Conservation (phyloP, 2,797 vertebrate species). For the Gymnoscopelus braueri region DNA sequence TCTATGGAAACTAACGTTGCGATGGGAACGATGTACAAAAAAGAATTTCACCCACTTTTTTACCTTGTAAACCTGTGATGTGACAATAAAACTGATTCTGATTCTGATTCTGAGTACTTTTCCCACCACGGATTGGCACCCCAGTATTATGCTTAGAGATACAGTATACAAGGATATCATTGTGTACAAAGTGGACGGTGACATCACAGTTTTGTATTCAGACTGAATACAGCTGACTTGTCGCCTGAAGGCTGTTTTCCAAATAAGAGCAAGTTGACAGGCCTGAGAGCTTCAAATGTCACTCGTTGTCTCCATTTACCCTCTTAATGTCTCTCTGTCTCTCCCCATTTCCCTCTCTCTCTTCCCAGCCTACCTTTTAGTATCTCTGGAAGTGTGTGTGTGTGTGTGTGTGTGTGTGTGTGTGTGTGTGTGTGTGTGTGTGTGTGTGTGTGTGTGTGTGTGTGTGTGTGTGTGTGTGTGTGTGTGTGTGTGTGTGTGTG, state of each 20-base stretch:
- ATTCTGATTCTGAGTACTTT: too few relatives aligned
- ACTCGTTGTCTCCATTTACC: constrained; percentile 45
- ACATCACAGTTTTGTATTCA: constrained; percentile 35
- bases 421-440: background rate
- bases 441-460: background rate
- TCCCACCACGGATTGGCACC: constrained; percentile 38
- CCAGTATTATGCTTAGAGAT: background rate
- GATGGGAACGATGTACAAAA: too few relatives aligned
- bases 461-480: background rate
- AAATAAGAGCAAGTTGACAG: constrained; percentile 34
- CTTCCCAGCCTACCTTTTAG: background rate
- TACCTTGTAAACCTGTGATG: too few relatives aligned
- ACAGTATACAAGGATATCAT: background rate
- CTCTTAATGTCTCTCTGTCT: constrained; percentile 25
- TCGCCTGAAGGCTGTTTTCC: constrained; percentile 40
- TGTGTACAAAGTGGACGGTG: constrained; percentile 9
- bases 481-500: constrained; percentile 3
- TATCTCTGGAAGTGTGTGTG: constrained; percentile 6
- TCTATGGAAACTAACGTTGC: too few relatives aligned
- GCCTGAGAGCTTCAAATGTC: constrained; percentile 49
- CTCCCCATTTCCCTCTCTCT: constrained; percentile 6
- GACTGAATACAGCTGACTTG: background rate
- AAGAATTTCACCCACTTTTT: too few relatives aligned
- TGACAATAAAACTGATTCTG: too few relatives aligned
- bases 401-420: constrained; percentile 1